A percentile compares a stretch with the other conserved stretches of the same genome.
Evolutionary conservation across 1,140 invertebrate species (phyloP).

Genomic region (Apis laboriosa): DNA sequence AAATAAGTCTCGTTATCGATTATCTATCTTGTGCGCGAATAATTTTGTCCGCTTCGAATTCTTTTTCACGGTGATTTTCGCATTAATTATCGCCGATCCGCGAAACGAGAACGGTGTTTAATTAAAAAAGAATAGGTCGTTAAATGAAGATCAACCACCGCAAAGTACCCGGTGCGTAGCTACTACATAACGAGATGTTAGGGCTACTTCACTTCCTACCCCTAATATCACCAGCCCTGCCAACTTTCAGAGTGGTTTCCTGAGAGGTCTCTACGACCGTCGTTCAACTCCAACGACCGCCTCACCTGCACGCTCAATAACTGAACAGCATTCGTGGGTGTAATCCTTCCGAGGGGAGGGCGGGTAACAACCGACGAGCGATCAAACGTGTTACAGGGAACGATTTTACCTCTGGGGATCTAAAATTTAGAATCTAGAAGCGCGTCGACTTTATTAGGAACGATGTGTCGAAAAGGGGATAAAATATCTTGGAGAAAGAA

Average conservation of each 20-base stretch:
- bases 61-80: neutral
- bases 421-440: neutral
- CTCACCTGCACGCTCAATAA: constrained; percentile 47
- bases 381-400: constrained; percentile 26
- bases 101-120: constrained; percentile 7
- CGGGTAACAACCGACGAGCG: constrained; percentile 14
- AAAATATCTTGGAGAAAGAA: neutral
- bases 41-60: neutral
- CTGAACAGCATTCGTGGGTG: constrained; percentile 27
- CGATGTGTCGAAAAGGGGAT: no score
- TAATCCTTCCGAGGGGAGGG: constrained; percentile 13
- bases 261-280: constrained; percentile 45
- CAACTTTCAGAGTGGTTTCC: constrained; percentile 55
- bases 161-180: constrained; percentile 39
- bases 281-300: constrained; percentile 50
- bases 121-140: constrained; percentile 39
- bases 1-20: neutral
- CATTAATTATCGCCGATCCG: constrained; percentile 19
- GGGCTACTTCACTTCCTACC: constrained; percentile 51
- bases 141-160: constrained; percentile 13
- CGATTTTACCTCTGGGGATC: neutral
- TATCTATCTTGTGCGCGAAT: neutral
- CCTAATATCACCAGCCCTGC: constrained; percentile 48
- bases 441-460: neutral
- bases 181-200: constrained; percentile 54